phyloP scores from a whole-genome alignment of 1,140 invertebrate genomes.

The Linepithema humile region DNA sequence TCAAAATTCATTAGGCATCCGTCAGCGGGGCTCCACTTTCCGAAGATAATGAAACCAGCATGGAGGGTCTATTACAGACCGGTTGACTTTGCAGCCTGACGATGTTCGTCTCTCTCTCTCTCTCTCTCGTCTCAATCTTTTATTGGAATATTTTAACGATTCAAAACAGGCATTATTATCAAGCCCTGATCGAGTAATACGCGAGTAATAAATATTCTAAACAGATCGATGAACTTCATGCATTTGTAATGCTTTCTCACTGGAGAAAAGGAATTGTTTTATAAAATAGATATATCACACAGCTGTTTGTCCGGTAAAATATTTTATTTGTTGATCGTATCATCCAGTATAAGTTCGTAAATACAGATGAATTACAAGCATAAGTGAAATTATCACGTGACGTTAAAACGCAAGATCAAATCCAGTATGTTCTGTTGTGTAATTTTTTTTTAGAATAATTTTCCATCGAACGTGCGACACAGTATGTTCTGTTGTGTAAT shows the following conservation, averaged over 20 bases:
- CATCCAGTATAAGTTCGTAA: too few relatives aligned
- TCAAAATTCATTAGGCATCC: slow-evolving; percentile 59
- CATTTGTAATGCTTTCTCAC: slow-evolving; percentile 3
- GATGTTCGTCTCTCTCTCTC: neutral
- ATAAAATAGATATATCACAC: slow-evolving; percentile 5
- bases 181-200: neutral
- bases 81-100: slow-evolving; percentile 12
- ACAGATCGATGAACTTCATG: neutral
- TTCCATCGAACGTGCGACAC: neutral
- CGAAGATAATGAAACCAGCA: slow-evolving; percentile 48
- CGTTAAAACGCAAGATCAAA: slow-evolving; percentile 14
- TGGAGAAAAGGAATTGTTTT: neutral
- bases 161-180: slow-evolving; percentile 25
- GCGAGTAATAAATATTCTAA: neutral
- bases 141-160: slow-evolving; percentile 49
- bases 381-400: neutral
- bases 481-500: neutral
- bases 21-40: slow-evolving; percentile 38
- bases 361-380: too few relatives aligned
- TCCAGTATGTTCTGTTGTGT: neutral
- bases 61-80: slow-evolving; percentile 44
- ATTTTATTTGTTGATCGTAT: too few relatives aligned
- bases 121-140: neutral
- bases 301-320: neutral
- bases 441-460: neutral